phyloP scores from a whole-genome alignment of 1,140 invertebrate species.

The Eriocheir sinensis region DNA sequence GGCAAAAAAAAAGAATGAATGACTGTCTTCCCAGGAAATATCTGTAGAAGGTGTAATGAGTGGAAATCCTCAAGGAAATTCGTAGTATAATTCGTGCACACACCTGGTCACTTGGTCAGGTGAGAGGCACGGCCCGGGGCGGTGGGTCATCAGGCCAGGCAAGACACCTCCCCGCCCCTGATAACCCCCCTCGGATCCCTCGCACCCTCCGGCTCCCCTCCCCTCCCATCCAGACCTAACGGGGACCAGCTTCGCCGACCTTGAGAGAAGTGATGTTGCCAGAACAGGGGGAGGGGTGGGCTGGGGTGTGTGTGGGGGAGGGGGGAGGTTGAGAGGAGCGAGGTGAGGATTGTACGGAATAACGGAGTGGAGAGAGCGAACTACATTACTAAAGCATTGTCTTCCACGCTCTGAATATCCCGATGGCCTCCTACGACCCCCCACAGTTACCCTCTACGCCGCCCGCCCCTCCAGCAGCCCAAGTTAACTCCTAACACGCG shows the following conservation, averaged over 20 bases:
- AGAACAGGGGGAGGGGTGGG: neutral
- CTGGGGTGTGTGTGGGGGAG: no score
- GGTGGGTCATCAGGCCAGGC: neutral
- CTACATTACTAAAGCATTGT: neutral
- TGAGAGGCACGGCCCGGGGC: neutral
- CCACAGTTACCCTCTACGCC: neutral
- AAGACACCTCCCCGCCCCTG: neutral
- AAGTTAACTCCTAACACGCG: neutral
- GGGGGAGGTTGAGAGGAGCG: neutral
- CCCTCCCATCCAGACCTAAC: neutral
- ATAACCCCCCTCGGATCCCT: neutral
- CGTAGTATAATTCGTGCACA: neutral
- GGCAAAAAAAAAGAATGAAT: neutral
- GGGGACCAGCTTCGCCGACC: neutral
- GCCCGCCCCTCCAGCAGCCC: no score
- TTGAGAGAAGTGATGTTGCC: neutral
- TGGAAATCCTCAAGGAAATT: neutral
- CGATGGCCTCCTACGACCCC: neutral
- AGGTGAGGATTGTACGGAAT: neutral
- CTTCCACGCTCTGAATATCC: neutral
- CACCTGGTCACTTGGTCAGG: neutral
- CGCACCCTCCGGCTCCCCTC: no score
- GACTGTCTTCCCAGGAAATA: no score
- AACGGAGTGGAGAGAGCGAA: neutral
- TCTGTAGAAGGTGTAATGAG: neutral